Evolutionary conservation across 2,797 vertebrate species (phyloP).

Genomic region (Sebastes paucispinis): DNA sequence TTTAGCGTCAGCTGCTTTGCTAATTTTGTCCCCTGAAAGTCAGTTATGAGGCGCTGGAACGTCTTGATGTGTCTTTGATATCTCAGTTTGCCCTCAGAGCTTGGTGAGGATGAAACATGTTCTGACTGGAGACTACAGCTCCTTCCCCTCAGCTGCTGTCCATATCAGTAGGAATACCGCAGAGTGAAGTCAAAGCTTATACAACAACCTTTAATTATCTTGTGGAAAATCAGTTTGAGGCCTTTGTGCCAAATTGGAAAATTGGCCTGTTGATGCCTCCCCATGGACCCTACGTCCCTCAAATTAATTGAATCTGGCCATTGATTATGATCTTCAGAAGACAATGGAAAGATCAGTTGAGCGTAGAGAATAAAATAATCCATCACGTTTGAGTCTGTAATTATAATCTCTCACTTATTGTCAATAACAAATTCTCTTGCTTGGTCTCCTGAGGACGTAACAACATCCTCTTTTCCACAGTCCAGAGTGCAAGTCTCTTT

Average conservation of each 20-base stretch:
- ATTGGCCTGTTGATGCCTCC: conserved; percentile 16
- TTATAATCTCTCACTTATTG: neutral
- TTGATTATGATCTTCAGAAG: neutral
- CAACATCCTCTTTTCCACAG: neutral
- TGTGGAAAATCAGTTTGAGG: neutral
- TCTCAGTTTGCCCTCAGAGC: neutral
- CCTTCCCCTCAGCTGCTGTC: neutral
- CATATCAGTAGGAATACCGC: neutral
- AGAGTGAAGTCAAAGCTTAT: neutral
- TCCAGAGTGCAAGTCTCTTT: neutral
- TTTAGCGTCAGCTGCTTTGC: neutral
- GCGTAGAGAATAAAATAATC: neutral
- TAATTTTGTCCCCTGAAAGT: neutral
- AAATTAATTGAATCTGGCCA: neutral
- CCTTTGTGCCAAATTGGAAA: neutral
- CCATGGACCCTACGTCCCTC: neutral
- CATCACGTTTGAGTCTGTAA: neutral
- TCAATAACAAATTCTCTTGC: neutral
- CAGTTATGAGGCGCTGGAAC: neutral
- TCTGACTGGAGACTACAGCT: neutral
- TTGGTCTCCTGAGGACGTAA: neutral
- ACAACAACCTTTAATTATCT: neutral
- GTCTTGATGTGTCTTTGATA: neutral
- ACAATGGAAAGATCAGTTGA: neutral
- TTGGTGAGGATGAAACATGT: neutral